A percentile compares a stretch with the other conserved stretches of the same genome.
These are phyloP conservation scores for Heliopora coerulea DNA, from an alignment of 92 coral and sea anemone genomes.

Conservation along the genomic window DNA sequence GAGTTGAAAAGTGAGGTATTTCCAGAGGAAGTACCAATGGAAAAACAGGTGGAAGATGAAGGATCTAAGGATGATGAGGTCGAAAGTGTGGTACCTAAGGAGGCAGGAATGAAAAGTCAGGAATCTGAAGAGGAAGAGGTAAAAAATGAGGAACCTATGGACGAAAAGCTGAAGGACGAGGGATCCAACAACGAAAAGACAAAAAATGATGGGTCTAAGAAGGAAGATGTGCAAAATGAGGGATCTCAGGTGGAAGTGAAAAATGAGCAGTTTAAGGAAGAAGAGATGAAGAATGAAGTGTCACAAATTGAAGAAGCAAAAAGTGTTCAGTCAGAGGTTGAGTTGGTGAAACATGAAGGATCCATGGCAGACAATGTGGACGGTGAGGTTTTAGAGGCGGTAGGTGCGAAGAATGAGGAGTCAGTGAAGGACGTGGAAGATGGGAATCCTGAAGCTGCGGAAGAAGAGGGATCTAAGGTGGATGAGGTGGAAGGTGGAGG, in stretches of 20 bases:
- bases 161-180: conserved; percentile 38
- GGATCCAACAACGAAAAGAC: conserved; percentile 39
- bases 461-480: conserved; percentile 14
- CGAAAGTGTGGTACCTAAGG: not conserved
- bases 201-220: conserved; percentile 12
- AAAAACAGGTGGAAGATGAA: not conserved
- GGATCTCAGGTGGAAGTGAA: not conserved
- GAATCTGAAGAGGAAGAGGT: not conserved
- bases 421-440: not conserved
- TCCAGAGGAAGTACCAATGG: not conserved
- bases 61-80: not conserved
- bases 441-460: no score
- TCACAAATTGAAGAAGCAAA: not conserved
- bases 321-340: not conserved
- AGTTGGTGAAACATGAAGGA: no score
- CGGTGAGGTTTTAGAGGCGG: not conserved
- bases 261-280: not conserved
- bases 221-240: not conserved
- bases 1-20: not conserved
- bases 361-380: not conserved
- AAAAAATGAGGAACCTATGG: not conserved
- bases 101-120: not conserved
- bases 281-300: not conserved
- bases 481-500: not conserved
- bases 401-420: not conserved